Conservation (phyloP, 1,140 invertebrate species). For the Telenomus remus region DNA sequence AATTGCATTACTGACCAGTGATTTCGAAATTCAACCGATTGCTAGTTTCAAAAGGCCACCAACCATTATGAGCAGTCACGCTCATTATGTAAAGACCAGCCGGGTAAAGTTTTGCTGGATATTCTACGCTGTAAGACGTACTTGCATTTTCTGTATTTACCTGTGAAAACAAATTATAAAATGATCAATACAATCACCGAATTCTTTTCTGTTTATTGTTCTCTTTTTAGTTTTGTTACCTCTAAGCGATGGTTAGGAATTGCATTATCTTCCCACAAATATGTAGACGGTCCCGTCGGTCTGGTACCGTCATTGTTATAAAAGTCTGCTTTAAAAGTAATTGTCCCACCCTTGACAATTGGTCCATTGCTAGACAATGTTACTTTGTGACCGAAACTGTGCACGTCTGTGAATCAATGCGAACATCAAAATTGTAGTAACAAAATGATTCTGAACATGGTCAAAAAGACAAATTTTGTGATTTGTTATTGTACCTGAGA, state of each 20-base stretch:
- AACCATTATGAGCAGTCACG: slow-evolving; percentile 73
- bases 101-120: slow-evolving; percentile 73
- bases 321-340: slow-evolving; percentile 80
- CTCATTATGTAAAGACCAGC: slow-evolving; percentile 79
- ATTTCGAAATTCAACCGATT: slow-evolving; percentile 76
- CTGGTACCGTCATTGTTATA: slow-evolving; percentile 67
- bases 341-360: slow-evolving; percentile 79
- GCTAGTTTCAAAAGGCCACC: slow-evolving; percentile 61
- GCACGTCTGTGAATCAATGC: slow-evolving; percentile 59
- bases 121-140: slow-evolving; percentile 78
- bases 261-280: slow-evolving; percentile 78
- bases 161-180: slow-evolving; percentile 47
- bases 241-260: slow-evolving; percentile 72
- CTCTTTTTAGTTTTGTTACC: slow-evolving; percentile 72
- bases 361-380: slow-evolving; percentile 78
- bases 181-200: no score
- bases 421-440: no score
- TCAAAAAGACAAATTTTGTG: background rate
- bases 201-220: no score
- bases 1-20: slow-evolving; percentile 76
- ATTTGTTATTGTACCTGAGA: slow-evolving; percentile 16
- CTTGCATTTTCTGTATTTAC: slow-evolving; percentile 64
- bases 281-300: slow-evolving; percentile 70
- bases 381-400: slow-evolving; percentile 35
- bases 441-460: no score